These are phyloP conservation scores for Amazona guildingii DNA, from an alignment of 2,113 vertebrate genomes.

Conservation along the genomic window DNA sequence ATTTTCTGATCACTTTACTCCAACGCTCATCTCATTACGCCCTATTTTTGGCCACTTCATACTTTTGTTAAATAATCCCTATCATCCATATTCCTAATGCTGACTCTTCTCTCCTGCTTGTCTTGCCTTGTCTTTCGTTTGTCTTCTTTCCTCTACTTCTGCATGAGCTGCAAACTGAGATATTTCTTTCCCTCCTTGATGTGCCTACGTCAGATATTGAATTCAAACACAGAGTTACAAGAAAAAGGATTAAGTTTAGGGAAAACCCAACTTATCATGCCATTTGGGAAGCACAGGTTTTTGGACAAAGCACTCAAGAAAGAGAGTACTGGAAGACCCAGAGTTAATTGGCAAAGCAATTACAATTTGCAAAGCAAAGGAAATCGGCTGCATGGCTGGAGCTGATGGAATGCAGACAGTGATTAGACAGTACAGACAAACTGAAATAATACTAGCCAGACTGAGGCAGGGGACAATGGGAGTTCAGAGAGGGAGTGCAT, in stretches of 20 bases:
- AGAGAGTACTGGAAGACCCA: neutral
- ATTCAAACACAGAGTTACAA: neutral
- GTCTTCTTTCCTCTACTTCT: neutral
- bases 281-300: neutral
- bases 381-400: neutral
- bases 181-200: neutral
- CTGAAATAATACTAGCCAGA: neutral
- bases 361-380: neutral
- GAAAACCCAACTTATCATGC: rapidly evolving
- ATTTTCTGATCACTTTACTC: neutral
- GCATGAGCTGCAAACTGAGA: neutral
- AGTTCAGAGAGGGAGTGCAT: neutral
- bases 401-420: constrained; percentile 39
- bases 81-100: neutral
- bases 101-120: neutral
- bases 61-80: neutral
- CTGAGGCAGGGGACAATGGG: neutral
- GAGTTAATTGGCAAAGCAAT: constrained; percentile 31
- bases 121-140: neutral
- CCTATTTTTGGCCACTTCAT: neutral
- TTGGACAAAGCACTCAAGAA: neutral
- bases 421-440: constrained; percentile 20
- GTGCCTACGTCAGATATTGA: rapidly evolving
- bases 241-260: neutral
- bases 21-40: neutral